Evolutionary conservation across 2,797 vertebrate species (phyloP).

Genomic region (Labeo calbasu): DNA sequence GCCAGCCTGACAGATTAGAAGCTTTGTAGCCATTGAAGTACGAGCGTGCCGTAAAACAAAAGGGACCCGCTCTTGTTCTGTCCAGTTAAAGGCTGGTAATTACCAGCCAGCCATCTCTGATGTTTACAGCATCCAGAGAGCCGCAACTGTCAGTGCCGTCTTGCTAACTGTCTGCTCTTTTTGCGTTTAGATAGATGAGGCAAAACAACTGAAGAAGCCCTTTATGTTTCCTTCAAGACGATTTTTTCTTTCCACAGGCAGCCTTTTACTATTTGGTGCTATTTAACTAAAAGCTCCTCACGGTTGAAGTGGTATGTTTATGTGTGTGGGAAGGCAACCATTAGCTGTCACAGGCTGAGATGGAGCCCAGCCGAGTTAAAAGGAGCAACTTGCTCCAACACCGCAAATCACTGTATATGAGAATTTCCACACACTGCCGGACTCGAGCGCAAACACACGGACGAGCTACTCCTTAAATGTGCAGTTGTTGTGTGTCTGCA

Average conservation of each 20-base stretch:
- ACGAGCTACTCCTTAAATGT: slow-evolving; percentile 3
- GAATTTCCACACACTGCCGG: neutral
- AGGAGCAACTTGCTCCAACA: slow-evolving; percentile 12
- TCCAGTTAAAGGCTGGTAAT: slow-evolving; percentile 45
- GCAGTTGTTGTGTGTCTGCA: slow-evolving; percentile 27
- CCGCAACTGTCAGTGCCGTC: slow-evolving; percentile 3
- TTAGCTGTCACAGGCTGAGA: slow-evolving; percentile 30
- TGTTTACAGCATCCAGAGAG: slow-evolving; percentile 35
- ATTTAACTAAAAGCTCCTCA: slow-evolving; percentile 29
- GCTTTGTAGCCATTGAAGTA: slow-evolving; percentile 19
- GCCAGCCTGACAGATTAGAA: slow-evolving; percentile 24
- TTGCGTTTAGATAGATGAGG: slow-evolving; percentile 10
- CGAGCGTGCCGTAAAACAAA: slow-evolving; percentile 11
- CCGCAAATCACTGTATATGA: slow-evolving; percentile 17
- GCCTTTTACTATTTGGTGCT: slow-evolving; percentile 18
- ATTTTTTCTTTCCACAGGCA: neutral
- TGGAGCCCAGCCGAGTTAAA: slow-evolving; percentile 28
- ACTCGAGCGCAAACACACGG: neutral
- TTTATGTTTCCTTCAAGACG: slow-evolving; percentile 27
- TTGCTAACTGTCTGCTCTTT: slow-evolving; percentile 24
- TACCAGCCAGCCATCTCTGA: slow-evolving; percentile 31
- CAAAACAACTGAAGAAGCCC: slow-evolving; percentile 2
- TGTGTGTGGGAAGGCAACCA: slow-evolving; percentile 21
- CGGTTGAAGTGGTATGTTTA: slow-evolving; percentile 19
- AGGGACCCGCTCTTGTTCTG: slow-evolving; percentile 35